These are phyloP conservation scores for Turritopsis rubra DNA, from an alignment of 30 jellyfish, hydroid and myxozoan genomes.

Conservation along the genomic window DNA sequence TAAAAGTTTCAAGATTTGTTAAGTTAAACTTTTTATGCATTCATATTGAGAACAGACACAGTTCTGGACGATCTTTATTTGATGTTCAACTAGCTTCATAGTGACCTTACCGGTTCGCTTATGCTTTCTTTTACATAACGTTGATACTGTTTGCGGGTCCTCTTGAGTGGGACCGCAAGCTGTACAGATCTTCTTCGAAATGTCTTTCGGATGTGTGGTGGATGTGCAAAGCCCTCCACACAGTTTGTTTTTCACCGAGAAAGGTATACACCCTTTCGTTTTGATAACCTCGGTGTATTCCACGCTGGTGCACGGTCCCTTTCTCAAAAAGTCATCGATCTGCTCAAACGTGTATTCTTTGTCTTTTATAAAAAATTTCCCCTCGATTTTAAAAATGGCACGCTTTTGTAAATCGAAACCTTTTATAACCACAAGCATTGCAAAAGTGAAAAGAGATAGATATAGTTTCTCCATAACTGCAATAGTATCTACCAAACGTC, in stretches of 20 bases:
- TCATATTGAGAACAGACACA: neutral
- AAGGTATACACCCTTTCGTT: neutral
- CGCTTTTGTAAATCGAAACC: neutral
- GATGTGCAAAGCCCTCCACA: conserved; percentile 10
- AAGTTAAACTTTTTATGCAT: neutral
- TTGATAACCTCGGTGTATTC: neutral
- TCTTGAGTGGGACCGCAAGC: conserved; percentile 7
- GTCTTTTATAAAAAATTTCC: neutral
- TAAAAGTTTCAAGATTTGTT: neutral
- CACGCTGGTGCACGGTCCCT: conserved; percentile 13
- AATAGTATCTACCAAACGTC: neutral
- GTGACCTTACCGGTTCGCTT: neutral
- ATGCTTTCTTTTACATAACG: neutral
- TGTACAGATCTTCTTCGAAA: neutral
- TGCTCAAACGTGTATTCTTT: neutral
- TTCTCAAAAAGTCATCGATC: neutral
- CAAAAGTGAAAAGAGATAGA: neutral
- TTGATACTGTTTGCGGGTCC: neutral
- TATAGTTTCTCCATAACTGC: neutral
- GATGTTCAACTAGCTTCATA: neutral
- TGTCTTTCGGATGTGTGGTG: neutral
- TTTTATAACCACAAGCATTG: neutral
- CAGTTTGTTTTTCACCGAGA: neutral
- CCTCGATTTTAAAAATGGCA: neutral
- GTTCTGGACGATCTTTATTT: neutral